phyloP scores from a whole-genome alignment of 2,888 invertebrate species.

The Bhutanitis thaidina region DNA sequence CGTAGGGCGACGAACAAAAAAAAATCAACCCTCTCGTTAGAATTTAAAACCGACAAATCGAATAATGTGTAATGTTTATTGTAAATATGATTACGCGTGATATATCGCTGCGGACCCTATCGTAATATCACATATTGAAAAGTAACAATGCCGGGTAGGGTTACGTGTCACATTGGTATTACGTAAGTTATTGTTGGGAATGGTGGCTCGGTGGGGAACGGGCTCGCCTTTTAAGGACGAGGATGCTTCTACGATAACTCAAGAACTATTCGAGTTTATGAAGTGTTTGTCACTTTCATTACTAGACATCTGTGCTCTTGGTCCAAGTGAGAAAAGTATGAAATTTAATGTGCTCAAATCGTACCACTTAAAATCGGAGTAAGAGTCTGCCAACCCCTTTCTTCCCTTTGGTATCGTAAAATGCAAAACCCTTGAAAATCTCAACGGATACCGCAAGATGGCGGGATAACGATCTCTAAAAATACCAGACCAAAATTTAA shows the following conservation, averaged over 20 bases:
- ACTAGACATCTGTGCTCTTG: too few relatives aligned
- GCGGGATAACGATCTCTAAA: too few relatives aligned
- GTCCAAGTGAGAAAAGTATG: too few relatives aligned
- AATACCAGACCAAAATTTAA: too few relatives aligned
- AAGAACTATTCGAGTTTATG: too few relatives aligned
- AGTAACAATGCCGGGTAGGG: conserved; percentile 13
- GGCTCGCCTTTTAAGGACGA: not conserved
- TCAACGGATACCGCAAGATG: too few relatives aligned
- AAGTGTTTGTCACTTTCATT: too few relatives aligned
- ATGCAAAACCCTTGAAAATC: too few relatives aligned
- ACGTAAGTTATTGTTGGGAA: not conserved
- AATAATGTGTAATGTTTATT: conserved; percentile 39
- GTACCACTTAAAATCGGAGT: too few relatives aligned
- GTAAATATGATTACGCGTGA: conserved; percentile 43
- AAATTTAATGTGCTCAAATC: too few relatives aligned
- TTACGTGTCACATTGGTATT: conserved; percentile 9
- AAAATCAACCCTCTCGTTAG: not conserved
- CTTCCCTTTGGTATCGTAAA: too few relatives aligned
- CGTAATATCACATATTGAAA: conserved; percentile 17
- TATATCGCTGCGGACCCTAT: conserved; percentile 28
- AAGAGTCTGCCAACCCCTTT: too few relatives aligned
- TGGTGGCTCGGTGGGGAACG: not conserved
- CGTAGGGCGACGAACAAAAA: not conserved
- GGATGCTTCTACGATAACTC: not conserved
- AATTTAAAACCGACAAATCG: conserved; percentile 41